Evolutionary conservation across 35 echinoderm and acorn worm genomes (phyloP), one percentile per base, ranked within the genome.

Genomic region (Acanthaster planci): DNA sequence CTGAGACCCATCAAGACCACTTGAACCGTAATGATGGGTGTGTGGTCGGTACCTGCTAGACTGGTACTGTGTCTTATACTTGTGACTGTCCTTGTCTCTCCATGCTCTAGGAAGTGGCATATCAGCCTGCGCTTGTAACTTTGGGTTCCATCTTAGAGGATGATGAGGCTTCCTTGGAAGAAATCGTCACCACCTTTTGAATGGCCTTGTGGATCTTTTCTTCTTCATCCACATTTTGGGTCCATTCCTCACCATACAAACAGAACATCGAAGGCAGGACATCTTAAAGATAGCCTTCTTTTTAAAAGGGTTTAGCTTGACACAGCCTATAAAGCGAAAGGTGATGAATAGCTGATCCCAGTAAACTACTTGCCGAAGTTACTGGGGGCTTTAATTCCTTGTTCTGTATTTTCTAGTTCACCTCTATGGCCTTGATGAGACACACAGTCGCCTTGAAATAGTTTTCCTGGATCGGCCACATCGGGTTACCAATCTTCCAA

Each of bases 381-480:
- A 86, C n/a, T 9, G 76, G 64, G 16, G 84, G 64, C 37, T 72
- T 86, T 40, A 72, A 3, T 21, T 86, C 64, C 14, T 76, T 38
- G 8, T 86, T 50, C 39, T 56, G 15, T 8, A 30, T 12, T 31
- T 0, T 7, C 38, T 52, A 10, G 15, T 47, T 23, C 32, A 39
- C 12, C 18, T 86, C 84, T 30, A 85, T 60, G 32, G 54, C 82
- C 37, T 72, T 76, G n/a, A 76, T 15, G 22, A 86, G 32, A 44
- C 60, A 67, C 1, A 86, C 10, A 9, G 84, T 8, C 3, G 59
- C 64, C 21, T 47, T 16, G 1, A 86, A 42, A 17, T 47, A 44
- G 51, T 86, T 67, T 39, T 86, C 84, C 51, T 86, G 84, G 8
- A 86, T 86, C 4, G 84, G 51, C 84, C 67, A 86, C 17, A 86